Evolutionary conservation across 2,888 invertebrate genomes (phyloP), one percentile per base, ranked within the genome.

Genomic region (Phaonia tiefii): DNA sequence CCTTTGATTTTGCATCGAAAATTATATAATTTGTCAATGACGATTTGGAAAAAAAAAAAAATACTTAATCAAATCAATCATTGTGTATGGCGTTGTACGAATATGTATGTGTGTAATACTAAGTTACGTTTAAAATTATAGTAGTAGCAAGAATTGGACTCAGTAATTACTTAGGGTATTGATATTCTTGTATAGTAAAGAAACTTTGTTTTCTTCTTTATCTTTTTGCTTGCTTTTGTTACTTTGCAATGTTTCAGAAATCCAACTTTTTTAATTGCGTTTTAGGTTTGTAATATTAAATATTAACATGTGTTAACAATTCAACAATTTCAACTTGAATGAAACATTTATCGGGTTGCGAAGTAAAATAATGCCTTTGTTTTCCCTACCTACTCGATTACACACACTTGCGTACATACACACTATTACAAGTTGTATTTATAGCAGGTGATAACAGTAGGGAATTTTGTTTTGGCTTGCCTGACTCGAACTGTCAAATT

Each of bases 251-350:
- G 51, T 83, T 79, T 77, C 83, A 79, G 49, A 58, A 17, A 75
- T 75, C 67, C 73, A 79, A 79, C 80, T 80, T 79, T 74, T 80
- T 71, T 31, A 8, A 31, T 31, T 75, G 51, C 65, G 39, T 63
- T 20, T 39, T 46, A 73, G 22, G n/a, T 17, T 8, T 8, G 17
- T 13, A 39, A 58, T 56, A 37, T 63, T 75, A 70, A 66, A 65
- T 67, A 75, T 70, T 84, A 85, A 87, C 86, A 88, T 84, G 79
- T 83, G 84, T 84, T 87, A 89, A 87, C 88, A 87, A 87, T 89
- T 89, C 89, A 89, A 89, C 88, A 88, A 87, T 86, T 87, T 89
- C 88, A 87, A 89, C 89, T 89, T 89, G 86, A 89, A 88, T 89
- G 88, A 88, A 84, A 83, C 82, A 81, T 71, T 46, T 67, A 63